Base-by-base conservation (phyloP, 2,113 vertebrate species). In the Gorsachius goisagi region DNA sequence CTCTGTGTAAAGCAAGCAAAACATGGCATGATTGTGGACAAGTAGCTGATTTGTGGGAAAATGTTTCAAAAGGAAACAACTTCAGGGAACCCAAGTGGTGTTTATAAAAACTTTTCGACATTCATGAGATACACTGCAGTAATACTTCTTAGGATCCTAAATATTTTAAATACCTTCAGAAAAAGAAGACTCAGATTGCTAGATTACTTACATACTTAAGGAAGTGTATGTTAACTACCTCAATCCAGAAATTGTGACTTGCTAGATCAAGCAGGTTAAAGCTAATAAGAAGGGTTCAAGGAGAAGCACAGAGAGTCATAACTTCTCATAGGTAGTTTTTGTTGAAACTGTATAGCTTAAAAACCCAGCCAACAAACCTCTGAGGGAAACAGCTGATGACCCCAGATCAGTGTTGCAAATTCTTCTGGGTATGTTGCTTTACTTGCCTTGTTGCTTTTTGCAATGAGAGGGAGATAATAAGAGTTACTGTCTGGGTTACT, bases 81-180 rank as follows among this genome's bases (percentile, higher is more conserved):
- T 88, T 62, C 32, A 64, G 71, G 22, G 33, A 76, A 62, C 28
- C 12, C 6, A 32, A 21, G 55, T 66, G n/a, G 39, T 4, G 1
- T 85, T 64, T 75, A 28, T 35, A 45, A 69, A 56, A 75, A 11
- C 2, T 59, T 89, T 58, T 24, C 19, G 45, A 9, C 21, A 15
- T 90, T 64, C 16, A 50, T 75, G 15, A 0, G 0, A 28, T 44
- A 50, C 16, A 7, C 14, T 52, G 47, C 30, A 5, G 1, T 81
- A 75, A 62, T 16, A 17, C 12, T 69, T 74, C 7, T 20, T 79
- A 82, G 37, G 27, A 76, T 49, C 32, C 27, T 88, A 53, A 83
- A 58, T 92, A 68, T 44, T 63, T 63, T 11, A 75, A 75, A n/a
- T 52, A 39, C 21, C 23, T 72, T 89, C 35, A 68, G 32, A 55